phyloP scores from a whole-genome alignment of 2,797 vertebrate genomes.

The Brachyrhaphis roseni region DNA sequence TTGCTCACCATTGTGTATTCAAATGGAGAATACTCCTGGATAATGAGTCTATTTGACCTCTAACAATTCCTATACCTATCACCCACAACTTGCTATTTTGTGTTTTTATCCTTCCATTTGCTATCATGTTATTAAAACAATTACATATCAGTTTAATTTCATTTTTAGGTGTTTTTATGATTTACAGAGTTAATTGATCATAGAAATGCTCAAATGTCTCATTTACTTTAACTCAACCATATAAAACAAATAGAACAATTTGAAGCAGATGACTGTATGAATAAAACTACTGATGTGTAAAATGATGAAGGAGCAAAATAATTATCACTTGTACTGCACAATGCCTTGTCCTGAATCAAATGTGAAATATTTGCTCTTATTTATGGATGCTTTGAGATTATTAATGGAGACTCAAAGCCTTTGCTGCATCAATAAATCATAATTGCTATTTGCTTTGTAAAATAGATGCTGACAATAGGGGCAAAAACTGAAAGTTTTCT shows the following conservation, averaged over 20 bases:
- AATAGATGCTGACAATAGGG: background rate
- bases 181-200: background rate
- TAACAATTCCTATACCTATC: background rate
- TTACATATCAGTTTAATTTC: background rate
- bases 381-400: background rate
- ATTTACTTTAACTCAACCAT: background rate
- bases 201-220: background rate
- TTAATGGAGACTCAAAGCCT: background rate
- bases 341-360: background rate
- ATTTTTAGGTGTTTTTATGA: background rate
- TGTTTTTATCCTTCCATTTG: background rate
- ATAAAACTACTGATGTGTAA: background rate
- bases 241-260: background rate
- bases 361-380: background rate
- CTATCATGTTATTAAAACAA: background rate
- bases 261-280: background rate
- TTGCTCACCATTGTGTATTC: background rate
- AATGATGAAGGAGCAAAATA: background rate
- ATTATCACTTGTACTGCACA: background rate
- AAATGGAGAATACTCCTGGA: background rate
- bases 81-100: background rate
- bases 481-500: background rate
- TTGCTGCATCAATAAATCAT: background rate
- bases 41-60: background rate
- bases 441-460: background rate